Base-by-base conservation (phyloP, 2,888 invertebrate genomes). In the Limnephilus lunatus region DNA sequence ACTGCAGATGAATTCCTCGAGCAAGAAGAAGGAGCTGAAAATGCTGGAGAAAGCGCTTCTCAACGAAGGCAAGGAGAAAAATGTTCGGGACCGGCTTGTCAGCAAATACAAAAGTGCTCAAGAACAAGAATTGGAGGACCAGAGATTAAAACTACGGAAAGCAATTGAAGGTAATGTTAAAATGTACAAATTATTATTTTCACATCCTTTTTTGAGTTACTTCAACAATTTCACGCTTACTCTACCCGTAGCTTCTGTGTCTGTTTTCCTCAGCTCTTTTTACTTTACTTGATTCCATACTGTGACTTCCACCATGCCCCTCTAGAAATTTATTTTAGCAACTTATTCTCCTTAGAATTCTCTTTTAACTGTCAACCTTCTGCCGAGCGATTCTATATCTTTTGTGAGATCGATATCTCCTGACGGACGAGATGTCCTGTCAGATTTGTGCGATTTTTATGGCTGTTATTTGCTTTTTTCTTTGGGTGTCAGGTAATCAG, bases 61-160 rank as follows among this genome's bases (percentile, higher is more conserved):
- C 94, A 94, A 90, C 94, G 94, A 94, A 93, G 94, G 39, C 94
- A 94, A 92, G 81, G 95, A 95, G 93, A 94, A 95, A 0, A 93
- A 93, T 0, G 95, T 95, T 7, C 95, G 96, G 0, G 94, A 95
- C 15, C 95, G 95, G 1, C 94, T 96, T 15, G 95, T 96, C 11
- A 95, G 95, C 88, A 95, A 95, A 91, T 94, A 94, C 94, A 96
- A 96, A 94, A 95, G 95, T 15, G 94, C 95, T 53, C 96, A 96
- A 92, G 96, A 97, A 94, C 95, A 95, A 2, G 95, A 96, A 86
- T 94, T 97, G 11, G 95, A 96, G 25, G 95, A 95, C 44, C 96
- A 97, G 94, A 94, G 96, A 94, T 95, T 96, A 83, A 95, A 96
- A 93, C 94, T 97, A 85, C 96, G 96, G 89, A 95, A 96, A 92